phyloP scores from a whole-genome alignment of 1,140 invertebrate genomes.

The Drosophila asahinai region DNA sequence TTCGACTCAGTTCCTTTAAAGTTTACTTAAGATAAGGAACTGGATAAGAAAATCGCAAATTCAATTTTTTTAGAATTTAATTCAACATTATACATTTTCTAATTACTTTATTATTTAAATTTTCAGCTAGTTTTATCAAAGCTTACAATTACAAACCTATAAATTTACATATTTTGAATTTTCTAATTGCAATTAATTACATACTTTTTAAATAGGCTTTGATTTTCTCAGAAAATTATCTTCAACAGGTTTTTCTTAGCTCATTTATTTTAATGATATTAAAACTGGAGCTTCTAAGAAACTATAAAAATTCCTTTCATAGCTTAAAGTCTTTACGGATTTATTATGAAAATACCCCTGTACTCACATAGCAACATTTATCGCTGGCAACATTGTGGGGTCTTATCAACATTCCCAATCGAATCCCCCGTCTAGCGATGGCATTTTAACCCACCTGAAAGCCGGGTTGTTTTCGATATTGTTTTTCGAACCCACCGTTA shows the following conservation, averaged over 20 bases:
- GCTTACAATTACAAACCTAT: neutral
- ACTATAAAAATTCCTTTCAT: neutral
- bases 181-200: neutral
- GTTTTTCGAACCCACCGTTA: constrained; percentile 19
- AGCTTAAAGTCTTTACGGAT: neutral
- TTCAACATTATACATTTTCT: neutral
- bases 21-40: neutral
- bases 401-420: constrained; percentile 24
- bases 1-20: no score
- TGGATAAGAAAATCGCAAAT: no score
- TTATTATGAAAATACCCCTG: neutral
- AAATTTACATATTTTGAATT: neutral
- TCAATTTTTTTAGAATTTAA: no score
- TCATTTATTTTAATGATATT: neutral
- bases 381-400: constrained; percentile 6
- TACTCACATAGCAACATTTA: constrained; percentile 24
- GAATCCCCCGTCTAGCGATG: constrained; percentile 39
- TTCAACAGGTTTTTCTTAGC: neutral
- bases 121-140: neutral
- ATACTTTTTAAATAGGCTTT: neutral
- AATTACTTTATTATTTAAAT: neutral
- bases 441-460: constrained; percentile 27
- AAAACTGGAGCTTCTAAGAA: no score
- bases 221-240: neutral
- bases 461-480: constrained; percentile 35